These are phyloP conservation scores for Myotis daubentonii DNA, from an alignment of 2,797 vertebrate species.

Conservation along the genomic window DNA sequence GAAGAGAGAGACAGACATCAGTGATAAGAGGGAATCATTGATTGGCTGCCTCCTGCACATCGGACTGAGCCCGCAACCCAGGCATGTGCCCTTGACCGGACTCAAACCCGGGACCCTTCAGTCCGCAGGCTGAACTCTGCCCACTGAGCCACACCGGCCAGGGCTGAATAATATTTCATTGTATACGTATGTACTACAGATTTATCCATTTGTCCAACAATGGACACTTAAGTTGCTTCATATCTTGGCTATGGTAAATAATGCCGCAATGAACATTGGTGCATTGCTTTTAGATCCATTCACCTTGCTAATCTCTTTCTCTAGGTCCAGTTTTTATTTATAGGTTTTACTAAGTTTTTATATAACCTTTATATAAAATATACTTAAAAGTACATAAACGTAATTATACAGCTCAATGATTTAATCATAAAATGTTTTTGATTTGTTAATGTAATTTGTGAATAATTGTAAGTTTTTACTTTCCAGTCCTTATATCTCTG, in stretches of 20 bases:
- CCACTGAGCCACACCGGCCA: too few species aligned
- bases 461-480: not conserved
- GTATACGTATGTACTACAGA: not conserved
- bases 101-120: too few species aligned
- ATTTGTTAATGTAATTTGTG: constrained; percentile 32
- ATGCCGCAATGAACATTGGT: not conserved
- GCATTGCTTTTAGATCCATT: not conserved
- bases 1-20: too few species aligned
- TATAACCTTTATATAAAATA: constrained; percentile 22
- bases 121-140: too few species aligned
- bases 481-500: not conserved
- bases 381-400: not conserved
- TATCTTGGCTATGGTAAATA: not conserved
- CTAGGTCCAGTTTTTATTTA: not conserved
- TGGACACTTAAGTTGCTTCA: not conserved
- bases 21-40: too few species aligned
- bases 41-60: too few species aligned
- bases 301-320: not conserved
- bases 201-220: not conserved
- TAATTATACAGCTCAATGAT: not conserved
- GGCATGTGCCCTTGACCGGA: too few species aligned
- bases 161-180: not conserved
- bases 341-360: constrained; percentile 28
- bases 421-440: not conserved
- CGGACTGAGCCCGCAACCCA: too few species aligned